Conservation (phyloP, 1,140 invertebrate genomes). For the Bacillus rossius region DNA sequence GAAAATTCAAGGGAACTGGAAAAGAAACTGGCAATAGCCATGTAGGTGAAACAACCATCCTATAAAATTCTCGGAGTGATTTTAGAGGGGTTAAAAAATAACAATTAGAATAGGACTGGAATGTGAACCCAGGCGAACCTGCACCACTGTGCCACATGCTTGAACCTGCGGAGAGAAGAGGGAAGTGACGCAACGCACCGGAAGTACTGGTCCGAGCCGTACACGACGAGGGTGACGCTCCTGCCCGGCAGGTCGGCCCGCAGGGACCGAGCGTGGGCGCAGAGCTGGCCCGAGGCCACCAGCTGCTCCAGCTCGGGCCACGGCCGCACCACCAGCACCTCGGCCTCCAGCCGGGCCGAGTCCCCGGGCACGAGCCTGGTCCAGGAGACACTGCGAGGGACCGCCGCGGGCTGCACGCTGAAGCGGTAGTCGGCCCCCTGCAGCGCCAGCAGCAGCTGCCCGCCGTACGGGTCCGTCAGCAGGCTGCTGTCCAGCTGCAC, state of each 20-base stretch:
- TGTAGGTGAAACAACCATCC: too few species aligned
- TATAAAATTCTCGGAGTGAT: too few species aligned
- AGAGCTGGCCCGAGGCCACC: conserved; percentile 35
- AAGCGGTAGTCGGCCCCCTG: conserved; percentile 29
- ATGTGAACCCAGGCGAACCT: too few species aligned
- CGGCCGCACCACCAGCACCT: conserved; percentile 41
- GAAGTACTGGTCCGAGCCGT: conserved; percentile 46
- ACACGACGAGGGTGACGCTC: conserved; percentile 41
- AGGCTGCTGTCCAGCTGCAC: conserved; percentile 43
- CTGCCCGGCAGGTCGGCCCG: conserved; percentile 27
- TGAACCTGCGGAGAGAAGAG: too few species aligned
- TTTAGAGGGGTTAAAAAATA: too few species aligned
- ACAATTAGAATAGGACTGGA: too few species aligned
- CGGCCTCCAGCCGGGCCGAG: conserved; percentile 26
- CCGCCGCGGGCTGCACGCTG: conserved; percentile 31
- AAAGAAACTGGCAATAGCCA: too few species aligned
- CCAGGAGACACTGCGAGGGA: conserved; percentile 45
- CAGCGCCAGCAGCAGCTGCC: conserved; percentile 30
- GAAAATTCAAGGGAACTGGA: too few species aligned
- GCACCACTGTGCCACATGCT: too few species aligned
- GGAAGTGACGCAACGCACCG: conserved; percentile 13
- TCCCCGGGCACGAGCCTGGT: conserved; percentile 30
- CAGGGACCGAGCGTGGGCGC: conserved; percentile 29
- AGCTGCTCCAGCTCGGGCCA: conserved; percentile 37
- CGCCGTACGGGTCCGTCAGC: conserved; percentile 29